Conservation (phyloP, 2,888 invertebrate species). For the Apodemia zela region DNA sequence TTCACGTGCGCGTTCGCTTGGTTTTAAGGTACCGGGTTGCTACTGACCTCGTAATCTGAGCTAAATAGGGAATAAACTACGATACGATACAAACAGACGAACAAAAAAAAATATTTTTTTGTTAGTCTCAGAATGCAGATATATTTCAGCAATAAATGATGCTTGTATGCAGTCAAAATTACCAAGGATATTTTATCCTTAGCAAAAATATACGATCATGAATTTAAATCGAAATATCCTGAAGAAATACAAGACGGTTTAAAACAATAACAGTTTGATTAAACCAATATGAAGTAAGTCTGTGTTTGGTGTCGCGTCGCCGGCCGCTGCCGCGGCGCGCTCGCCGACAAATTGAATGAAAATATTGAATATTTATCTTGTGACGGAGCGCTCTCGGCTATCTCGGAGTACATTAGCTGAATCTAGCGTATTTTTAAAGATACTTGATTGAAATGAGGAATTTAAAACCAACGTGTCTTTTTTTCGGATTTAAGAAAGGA, state of each 20-base stretch:
- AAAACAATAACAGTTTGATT: constrained; percentile 13
- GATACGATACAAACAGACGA: too few relatives aligned
- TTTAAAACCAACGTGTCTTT: not conserved
- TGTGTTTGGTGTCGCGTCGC: constrained; percentile 24
- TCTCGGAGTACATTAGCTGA: not conserved
- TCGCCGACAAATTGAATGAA: constrained; percentile 64
- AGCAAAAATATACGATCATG: not conserved
- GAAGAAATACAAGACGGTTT: not conserved
- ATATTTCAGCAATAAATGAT: too few relatives aligned
- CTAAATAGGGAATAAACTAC: too few relatives aligned
- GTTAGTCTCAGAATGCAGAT: too few relatives aligned
- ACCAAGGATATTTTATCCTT: not conserved
- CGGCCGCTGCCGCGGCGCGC: constrained; percentile 22
- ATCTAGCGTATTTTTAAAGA: constrained; percentile 5
- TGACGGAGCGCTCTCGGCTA: not conserved
- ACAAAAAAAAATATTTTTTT: too few relatives aligned
- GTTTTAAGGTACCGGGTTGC: too few relatives aligned
- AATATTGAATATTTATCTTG: constrained; percentile 64
- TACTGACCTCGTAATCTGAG: too few relatives aligned
- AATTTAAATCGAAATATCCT: not conserved
- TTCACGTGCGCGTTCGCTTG: too few relatives aligned
- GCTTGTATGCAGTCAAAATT: too few relatives aligned
- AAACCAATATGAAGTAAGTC: constrained; percentile 28
- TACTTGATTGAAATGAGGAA: not conserved
- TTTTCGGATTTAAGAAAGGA: not conserved